Conservation (phyloP, 2,888 invertebrate genomes). For the Agriopis aurantiaria region DNA sequence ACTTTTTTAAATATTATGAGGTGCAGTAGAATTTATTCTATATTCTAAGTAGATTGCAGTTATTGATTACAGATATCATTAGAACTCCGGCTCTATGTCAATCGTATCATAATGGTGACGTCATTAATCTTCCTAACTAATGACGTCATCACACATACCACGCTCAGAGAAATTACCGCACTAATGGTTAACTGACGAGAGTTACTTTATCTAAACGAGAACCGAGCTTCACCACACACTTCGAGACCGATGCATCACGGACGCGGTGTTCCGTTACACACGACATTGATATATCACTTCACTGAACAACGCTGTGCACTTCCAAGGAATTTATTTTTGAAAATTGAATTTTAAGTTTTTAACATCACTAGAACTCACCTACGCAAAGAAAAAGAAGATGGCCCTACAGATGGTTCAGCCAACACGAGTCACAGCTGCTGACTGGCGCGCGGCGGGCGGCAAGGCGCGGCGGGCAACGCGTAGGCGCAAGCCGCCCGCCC, state of each 20-base stretch:
- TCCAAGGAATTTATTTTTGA: slow-evolving; percentile 57
- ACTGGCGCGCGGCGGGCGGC: slow-evolving; percentile 83
- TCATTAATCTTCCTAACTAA: slow-evolving; percentile 28
- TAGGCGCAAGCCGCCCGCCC: slow-evolving; percentile 68
- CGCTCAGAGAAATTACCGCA: slow-evolving; percentile 15
- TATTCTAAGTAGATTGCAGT: not conserved
- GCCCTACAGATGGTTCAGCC: slow-evolving; percentile 89
- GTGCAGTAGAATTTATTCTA: not conserved
- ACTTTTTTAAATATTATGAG: slow-evolving; percentile 7
- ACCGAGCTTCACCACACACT: slow-evolving; percentile 44
- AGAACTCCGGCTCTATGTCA: slow-evolving; percentile 21
- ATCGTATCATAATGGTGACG: slow-evolving; percentile 18
- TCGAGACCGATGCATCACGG: slow-evolving; percentile 58
- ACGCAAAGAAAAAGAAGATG: slow-evolving; percentile 82
- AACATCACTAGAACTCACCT: slow-evolving; percentile 77
- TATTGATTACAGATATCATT: slow-evolving; percentile 3
- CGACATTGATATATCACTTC: slow-evolving; percentile 73
- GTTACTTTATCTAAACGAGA: slow-evolving; percentile 40
- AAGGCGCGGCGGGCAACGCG: slow-evolving; percentile 81
- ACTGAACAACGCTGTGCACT: slow-evolving; percentile 61
- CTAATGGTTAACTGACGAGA: slow-evolving; percentile 8
- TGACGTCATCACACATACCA: slow-evolving; percentile 37
- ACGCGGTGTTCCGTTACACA: slow-evolving; percentile 50
- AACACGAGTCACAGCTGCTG: slow-evolving; percentile 86
- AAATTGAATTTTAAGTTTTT: slow-evolving; percentile 55